Conservation (phyloP, 37 sponge, comb jelly and placozoan species). For the Beroe forskalii region DNA sequence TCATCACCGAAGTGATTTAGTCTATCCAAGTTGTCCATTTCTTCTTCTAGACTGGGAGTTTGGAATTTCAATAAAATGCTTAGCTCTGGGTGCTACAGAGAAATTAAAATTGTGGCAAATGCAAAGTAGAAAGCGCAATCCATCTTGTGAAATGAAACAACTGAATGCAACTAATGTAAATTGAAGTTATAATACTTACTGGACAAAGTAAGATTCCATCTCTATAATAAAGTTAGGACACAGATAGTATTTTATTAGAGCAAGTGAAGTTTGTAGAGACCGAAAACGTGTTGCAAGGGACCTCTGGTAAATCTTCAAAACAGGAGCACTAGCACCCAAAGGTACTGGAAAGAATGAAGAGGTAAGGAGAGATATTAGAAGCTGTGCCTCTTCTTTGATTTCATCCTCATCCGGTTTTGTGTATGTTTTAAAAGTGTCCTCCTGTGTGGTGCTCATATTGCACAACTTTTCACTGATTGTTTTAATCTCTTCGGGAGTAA, state of each 20-base stretch:
- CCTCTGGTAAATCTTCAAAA: neutral
- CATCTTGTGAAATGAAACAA: too few species aligned
- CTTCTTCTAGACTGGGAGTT: neutral
- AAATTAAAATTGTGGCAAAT: too few species aligned
- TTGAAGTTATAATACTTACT: neutral
- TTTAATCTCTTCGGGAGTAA: neutral
- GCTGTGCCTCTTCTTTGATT: neutral
- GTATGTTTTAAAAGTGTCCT: neutral
- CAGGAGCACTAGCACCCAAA: constrained; percentile 34
- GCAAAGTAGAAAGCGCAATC: too few species aligned
- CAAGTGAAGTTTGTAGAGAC: neutral
- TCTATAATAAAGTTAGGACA: constrained; percentile 27
- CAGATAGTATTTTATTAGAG: constrained; percentile 35
- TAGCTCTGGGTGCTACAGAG: too few species aligned
- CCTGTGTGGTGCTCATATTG: neutral
- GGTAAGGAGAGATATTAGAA: neutral
- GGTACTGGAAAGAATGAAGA: constrained; percentile 18
- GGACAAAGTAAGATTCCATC: constrained; percentile 39
- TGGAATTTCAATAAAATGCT: too few species aligned
- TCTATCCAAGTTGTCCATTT: neutral
- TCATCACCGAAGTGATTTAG: too few species aligned
- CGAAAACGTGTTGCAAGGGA: neutral
- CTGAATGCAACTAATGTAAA: too few species aligned
- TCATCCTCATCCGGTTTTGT: constrained; percentile 42
- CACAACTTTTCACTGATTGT: neutral